A percentile compares a stretch with the other conserved stretches of the same genome.
Conservation (phyloP, 64 coral and sea anemone species). For the Astreopora myriophthalma region DNA sequence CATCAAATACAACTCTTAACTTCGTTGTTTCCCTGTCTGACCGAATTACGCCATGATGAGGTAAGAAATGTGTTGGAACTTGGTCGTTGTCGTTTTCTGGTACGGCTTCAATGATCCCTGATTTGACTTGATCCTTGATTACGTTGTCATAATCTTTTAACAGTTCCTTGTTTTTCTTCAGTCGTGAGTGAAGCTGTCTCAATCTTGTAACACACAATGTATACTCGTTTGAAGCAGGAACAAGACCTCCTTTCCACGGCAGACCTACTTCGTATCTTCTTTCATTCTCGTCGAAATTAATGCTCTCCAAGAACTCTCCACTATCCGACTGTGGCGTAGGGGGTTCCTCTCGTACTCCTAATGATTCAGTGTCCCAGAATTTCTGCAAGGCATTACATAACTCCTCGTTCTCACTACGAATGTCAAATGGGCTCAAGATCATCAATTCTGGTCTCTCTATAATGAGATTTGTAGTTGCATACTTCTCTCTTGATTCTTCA, state of each 20-base stretch:
- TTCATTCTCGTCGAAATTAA: constrained; percentile 40
- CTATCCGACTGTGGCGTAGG: neutral
- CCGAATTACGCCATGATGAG: neutral
- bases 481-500: neutral
- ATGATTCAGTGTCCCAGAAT: constrained; percentile 59
- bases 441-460: constrained; percentile 52
- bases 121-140: constrained; percentile 16
- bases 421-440: constrained; percentile 25
- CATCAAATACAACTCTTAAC: neutral
- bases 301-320: constrained; percentile 46
- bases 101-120: no score
- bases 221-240: constrained; percentile 48
- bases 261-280: constrained; percentile 49
- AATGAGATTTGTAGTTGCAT: constrained; percentile 57
- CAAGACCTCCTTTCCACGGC: constrained; percentile 61
- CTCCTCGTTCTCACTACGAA: neutral
- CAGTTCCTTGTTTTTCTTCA: constrained; percentile 3
- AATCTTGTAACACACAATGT: constrained; percentile 51
- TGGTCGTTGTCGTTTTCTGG: no score
- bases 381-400: constrained; percentile 10
- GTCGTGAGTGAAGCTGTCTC: neutral
- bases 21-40: neutral
- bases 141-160: constrained; percentile 23
- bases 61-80: no score
- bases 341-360: constrained; percentile 43